Conservation (phyloP, 1,140 invertebrate species). For the Philopotamus ludificatus region DNA sequence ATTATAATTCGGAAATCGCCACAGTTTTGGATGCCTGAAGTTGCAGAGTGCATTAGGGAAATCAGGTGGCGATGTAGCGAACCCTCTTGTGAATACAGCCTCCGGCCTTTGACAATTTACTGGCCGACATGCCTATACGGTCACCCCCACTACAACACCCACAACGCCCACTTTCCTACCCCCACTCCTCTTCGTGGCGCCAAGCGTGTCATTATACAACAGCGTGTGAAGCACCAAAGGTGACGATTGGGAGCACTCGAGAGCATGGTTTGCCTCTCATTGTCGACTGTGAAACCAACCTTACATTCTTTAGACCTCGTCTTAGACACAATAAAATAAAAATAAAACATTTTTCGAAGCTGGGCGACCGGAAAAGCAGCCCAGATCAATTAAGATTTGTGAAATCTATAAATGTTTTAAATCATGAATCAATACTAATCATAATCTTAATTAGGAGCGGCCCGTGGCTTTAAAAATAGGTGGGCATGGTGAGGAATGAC, state of each 20-base stretch:
- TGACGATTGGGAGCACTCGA: conserved; percentile 2
- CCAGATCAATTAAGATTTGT: too few relatives aligned
- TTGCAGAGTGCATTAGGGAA: conserved; percentile 22
- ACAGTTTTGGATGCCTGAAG: background rate
- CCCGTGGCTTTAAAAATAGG: too few relatives aligned
- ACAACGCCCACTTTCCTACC: background rate
- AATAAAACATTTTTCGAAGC: too few relatives aligned
- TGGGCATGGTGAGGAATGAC: too few relatives aligned
- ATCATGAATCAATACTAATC: too few relatives aligned
- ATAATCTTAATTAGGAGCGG: too few relatives aligned
- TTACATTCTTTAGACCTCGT: too few relatives aligned
- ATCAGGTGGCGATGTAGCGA: conserved; percentile 24
- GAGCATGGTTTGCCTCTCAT: background rate
- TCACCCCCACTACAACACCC: background rate
- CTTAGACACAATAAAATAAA: too few relatives aligned
- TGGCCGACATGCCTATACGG: conserved; percentile 19
- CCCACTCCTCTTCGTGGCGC: background rate
- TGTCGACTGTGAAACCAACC: background rate
- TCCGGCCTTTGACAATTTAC: conserved; percentile 24
- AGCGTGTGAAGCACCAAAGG: background rate
- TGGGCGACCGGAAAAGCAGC: too few relatives aligned
- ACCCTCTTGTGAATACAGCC: conserved; percentile 13
- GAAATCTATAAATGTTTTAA: too few relatives aligned
- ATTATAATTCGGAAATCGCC: too few relatives aligned
- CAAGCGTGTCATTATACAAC: conserved; percentile 2